Percentiles rank a stretch among this genome's conserved stretches.
These are phyloP conservation scores for Progne subis DNA, from an alignment of 2,113 vertebrate species.

Conservation along the genomic window DNA sequence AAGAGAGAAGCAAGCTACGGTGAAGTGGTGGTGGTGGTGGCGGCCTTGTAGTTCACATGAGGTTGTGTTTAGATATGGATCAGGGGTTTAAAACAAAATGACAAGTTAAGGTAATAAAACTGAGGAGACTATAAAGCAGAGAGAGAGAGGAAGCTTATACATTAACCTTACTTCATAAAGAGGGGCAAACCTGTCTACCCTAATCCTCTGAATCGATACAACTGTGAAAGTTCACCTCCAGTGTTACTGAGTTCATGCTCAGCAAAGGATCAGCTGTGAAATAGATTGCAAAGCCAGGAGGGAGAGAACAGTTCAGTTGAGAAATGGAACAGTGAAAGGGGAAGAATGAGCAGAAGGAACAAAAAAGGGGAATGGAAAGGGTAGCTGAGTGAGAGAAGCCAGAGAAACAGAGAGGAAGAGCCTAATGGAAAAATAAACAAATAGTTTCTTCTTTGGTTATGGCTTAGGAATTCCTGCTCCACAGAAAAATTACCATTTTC, in stretches of 20 bases:
- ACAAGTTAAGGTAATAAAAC: slow-evolving; percentile 44
- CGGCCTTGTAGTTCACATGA: not conserved
- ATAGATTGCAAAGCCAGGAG: slow-evolving; percentile 8
- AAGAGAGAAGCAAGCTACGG: not conserved
- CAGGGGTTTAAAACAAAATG: slow-evolving; percentile 7
- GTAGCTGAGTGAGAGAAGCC: slow-evolving; percentile 9
- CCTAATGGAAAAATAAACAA: slow-evolving; percentile 52
- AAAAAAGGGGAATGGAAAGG: not conserved
- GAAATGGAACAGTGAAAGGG: not conserved
- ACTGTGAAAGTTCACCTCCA: slow-evolving; percentile 23
- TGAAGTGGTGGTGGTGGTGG: not conserved
- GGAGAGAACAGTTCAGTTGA: not conserved
- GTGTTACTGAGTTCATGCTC: not conserved
- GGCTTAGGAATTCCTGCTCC: slow-evolving; percentile 17
- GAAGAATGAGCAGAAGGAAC: slow-evolving; percentile 5
- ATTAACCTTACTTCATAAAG: slow-evolving; percentile 1
- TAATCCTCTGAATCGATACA: not conserved
- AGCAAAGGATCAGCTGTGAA: slow-evolving; percentile 15
- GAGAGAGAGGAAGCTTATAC: not conserved
- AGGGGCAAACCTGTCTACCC: not conserved
- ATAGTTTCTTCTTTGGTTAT: slow-evolving; percentile 42
- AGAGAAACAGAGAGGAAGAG: slow-evolving; percentile 23
- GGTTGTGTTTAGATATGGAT: slow-evolving; percentile 34
- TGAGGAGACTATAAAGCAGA: not conserved
- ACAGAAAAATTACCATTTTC: slow-evolving; percentile 29